These are phyloP conservation scores for Oreocharis arfaki DNA, from an alignment of 2,113 vertebrate genomes.

Conservation along the genomic window DNA sequence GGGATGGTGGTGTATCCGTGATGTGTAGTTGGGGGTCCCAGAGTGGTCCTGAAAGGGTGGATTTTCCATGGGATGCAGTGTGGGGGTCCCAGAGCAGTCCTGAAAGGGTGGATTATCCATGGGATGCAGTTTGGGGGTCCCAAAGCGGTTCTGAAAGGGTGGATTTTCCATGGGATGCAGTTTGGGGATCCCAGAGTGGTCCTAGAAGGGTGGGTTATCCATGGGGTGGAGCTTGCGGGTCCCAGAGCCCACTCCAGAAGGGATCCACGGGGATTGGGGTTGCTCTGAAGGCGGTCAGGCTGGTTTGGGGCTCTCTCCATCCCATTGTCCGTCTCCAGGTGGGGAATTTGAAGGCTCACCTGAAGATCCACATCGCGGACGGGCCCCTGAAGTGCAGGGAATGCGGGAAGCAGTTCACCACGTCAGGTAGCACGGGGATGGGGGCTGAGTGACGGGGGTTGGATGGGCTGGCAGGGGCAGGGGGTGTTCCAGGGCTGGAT, in stretches of 20 bases:
- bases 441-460: rapidly evolving
- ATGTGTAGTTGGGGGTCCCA: not conserved
- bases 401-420: constrained; percentile 98
- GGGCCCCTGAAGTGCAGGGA: constrained; percentile 96
- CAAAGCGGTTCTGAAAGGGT: not conserved
- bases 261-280: rapidly evolving
- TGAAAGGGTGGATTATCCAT: not conserved
- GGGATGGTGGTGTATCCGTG: not conserved
- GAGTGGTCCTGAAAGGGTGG: not conserved
- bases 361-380: constrained; percentile 92
- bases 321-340: constrained; percentile 64
- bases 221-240: not conserved
- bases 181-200: not conserved
- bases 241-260: not conserved
- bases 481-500: rapidly evolving
- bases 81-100: not conserved
- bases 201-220: not conserved
- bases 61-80: not conserved
- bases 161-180: not conserved
- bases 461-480: rapidly evolving
- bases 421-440: constrained; percentile 78
- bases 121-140: not conserved
- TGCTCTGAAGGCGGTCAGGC: rapidly evolving
- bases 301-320: not conserved
- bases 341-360: constrained; percentile 93